A percentile compares a stretch with the other conserved stretches of the same genome.
These are phyloP conservation scores for Drosophila dunni DNA, from an alignment of 1,140 invertebrate genomes.

Conservation along the genomic window DNA sequence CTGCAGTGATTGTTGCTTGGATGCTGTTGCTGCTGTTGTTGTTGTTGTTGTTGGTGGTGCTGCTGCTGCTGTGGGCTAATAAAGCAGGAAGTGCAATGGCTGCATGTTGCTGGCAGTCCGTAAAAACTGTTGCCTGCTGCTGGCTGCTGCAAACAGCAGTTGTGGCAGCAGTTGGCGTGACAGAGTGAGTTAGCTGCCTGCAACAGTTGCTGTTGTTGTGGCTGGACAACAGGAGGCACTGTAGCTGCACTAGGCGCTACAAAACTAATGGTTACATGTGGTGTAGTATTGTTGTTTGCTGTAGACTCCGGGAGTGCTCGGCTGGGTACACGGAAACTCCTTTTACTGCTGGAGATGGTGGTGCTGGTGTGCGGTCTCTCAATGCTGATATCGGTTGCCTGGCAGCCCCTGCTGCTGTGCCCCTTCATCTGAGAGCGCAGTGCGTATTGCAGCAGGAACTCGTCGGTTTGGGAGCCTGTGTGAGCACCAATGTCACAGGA, in stretches of 20 bases:
- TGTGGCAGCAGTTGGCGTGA: slow-evolving; percentile 28
- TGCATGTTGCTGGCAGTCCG: background rate
- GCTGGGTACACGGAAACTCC: background rate
- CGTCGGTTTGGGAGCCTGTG: slow-evolving; percentile 50
- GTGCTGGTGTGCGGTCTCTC: background rate
- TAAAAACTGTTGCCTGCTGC: background rate
- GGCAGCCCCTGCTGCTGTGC: slow-evolving; percentile 28
- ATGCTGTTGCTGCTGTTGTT: slow-evolving; percentile 17
- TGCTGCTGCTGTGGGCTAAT: background rate
- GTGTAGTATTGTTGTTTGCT: background rate
- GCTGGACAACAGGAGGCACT: background rate
- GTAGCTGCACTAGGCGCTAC: background rate
- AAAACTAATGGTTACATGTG: slow-evolving; percentile 53
- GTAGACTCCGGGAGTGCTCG: no score
- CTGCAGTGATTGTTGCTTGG: slow-evolving; percentile 16
- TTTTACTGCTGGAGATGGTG: background rate
- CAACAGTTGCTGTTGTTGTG: slow-evolving; percentile 17
- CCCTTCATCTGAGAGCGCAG: slow-evolving; percentile 3
- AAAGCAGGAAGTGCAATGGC: slow-evolving; percentile 7
- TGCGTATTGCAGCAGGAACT: slow-evolving; percentile 32
- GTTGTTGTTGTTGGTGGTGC: background rate
- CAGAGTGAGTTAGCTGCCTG: slow-evolving; percentile 32
- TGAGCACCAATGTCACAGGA: slow-evolving; percentile 39
- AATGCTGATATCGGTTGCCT: slow-evolving; percentile 15
- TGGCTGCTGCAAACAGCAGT: slow-evolving; percentile 32